These are phyloP conservation scores for Agrilus cyanescens DNA, from an alignment of 2,888 invertebrate genomes.

Conservation along the genomic window DNA sequence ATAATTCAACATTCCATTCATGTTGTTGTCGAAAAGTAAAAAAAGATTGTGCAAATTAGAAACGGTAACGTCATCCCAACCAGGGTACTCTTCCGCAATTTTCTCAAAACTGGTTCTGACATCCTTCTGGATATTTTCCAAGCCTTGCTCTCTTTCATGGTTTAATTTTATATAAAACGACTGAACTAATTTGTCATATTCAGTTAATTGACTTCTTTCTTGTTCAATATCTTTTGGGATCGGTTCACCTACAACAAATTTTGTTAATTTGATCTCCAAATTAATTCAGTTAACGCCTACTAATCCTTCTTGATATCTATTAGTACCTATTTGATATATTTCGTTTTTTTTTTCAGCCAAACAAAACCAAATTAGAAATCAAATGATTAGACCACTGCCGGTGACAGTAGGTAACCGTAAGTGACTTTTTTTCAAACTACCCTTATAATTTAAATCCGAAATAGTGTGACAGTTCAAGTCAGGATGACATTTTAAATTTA, in stretches of 20 bases:
- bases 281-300: neutral
- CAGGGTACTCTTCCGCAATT: slow-evolving; percentile 41
- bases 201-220: slow-evolving; percentile 30
- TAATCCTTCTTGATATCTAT: too few species aligned
- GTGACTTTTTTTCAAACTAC: too few species aligned
- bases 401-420: too few species aligned
- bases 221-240: slow-evolving; percentile 19
- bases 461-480: too few species aligned
- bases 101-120: slow-evolving; percentile 43
- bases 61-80: slow-evolving; percentile 47
- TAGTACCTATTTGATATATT: too few species aligned
- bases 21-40: slow-evolving; percentile 43
- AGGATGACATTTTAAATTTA: too few species aligned
- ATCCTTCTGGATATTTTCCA: slow-evolving; percentile 45
- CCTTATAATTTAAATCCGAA: too few species aligned
- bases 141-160: slow-evolving; percentile 39
- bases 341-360: too few species aligned
- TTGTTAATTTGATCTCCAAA: neutral
- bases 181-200: slow-evolving; percentile 43
- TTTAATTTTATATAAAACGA: slow-evolving; percentile 41
- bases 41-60: slow-evolving; percentile 46
- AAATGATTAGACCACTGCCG: too few species aligned
- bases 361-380: too few species aligned
- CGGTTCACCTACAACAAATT: slow-evolving; percentile 18
- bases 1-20: slow-evolving; percentile 45